These are phyloP conservation scores for Incurvaria masculella DNA, from an alignment of 2,888 invertebrate species.

Conservation along the genomic window DNA sequence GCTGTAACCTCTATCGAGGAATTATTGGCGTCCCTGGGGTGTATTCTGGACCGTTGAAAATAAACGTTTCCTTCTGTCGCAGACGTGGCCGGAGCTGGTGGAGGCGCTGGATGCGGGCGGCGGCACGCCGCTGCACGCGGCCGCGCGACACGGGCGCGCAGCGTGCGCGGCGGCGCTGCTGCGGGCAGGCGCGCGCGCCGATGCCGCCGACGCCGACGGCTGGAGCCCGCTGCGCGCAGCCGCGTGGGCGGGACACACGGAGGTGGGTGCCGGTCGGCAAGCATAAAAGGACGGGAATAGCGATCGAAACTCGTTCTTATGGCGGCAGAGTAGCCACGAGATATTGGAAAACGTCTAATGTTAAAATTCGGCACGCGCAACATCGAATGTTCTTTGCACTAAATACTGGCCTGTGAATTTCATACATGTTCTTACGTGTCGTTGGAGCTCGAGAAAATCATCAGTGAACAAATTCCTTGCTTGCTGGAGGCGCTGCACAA, in stretches of 20 bases:
- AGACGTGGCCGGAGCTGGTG: slow-evolving; percentile 55
- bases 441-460: too few relatives aligned
- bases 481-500: neutral
- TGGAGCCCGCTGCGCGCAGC: slow-evolving; percentile 91
- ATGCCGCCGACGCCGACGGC: slow-evolving; percentile 79
- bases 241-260: slow-evolving; percentile 94
- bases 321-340: too few relatives aligned
- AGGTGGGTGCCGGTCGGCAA: slow-evolving; percentile 41
- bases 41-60: too few relatives aligned
- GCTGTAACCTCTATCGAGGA: too few relatives aligned
- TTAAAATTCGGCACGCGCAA: too few relatives aligned
- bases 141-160: slow-evolving; percentile 79
- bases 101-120: slow-evolving; percentile 73
- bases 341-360: too few relatives aligned
- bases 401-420: too few relatives aligned
- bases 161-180: slow-evolving; percentile 66
- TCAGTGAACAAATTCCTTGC: neutral
- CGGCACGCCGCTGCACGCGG: slow-evolving; percentile 83
- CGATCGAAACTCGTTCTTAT: too few relatives aligned
- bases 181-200: slow-evolving; percentile 60
- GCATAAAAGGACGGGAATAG: too few relatives aligned
- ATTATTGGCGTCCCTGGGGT: too few relatives aligned
- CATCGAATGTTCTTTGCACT: too few relatives aligned
- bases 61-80: too few relatives aligned
- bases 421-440: neutral